Base-by-base conservation (phyloP, 1,140 invertebrate genomes). In the Pogonomyrmex barbatus region DNA sequence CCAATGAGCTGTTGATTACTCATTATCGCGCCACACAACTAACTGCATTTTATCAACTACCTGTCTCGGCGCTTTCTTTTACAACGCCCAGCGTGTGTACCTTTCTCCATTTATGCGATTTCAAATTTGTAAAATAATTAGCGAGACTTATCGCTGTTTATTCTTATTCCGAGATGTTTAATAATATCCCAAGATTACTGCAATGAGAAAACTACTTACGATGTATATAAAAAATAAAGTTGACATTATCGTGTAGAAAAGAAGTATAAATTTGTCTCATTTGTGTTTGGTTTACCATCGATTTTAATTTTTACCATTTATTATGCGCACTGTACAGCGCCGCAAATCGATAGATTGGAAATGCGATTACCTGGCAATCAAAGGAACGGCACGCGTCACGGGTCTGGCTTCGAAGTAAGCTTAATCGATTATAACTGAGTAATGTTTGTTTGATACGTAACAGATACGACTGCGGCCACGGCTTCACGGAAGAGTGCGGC, bases 1-100 rank as follows among this genome's bases (percentile, higher is more conserved):
- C 67, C 50, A 58, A 84, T 87, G 87, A 86, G 84, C 88, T 82
- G 88, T 89, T 89, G 88, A 89, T 89, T 89, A 88, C 83, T 88
- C 83, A 83, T 81, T 88, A 73, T 58, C 60, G 88, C 84, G 71
- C 68, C 65, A 76, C 45, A 30, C 71, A 75, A 62, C 33, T 58
- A 30, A 39, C 60, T 30, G 30, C 42, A 70, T 58, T 56, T 81
- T 36, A 77, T 45, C 52, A 58, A 5, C 65, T 9, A 14, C 24
- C 0, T 2, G 24, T 14, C 36, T 24, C n/a, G 2, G 17, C 12
- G 17, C 5, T 36, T 63, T 78, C 42, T 47, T 78, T 63, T 42
- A 6, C 75, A 17, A 47, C 3, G 14, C 17, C 71, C 14, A 24
- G 10, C 10, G 1, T 14, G 33, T 6, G 9, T 39, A 39, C 24